Evolutionary conservation across 2,797 vertebrate genomes (phyloP).

Genomic region (Austrolebias charrua): DNA sequence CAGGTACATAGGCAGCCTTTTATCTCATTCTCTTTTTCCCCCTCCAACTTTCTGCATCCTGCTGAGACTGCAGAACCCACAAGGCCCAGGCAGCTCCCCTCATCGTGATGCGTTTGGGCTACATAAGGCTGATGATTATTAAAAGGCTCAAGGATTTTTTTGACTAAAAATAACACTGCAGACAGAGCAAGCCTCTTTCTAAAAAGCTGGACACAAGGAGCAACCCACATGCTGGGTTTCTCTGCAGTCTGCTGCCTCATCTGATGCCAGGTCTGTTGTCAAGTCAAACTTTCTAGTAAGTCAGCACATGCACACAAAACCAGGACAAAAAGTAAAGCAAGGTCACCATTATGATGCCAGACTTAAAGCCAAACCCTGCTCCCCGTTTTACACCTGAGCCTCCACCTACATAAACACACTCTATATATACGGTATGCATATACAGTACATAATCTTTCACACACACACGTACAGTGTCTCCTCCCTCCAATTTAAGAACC

Average conservation of each 20-base stretch:
- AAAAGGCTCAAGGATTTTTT: slow-evolving; percentile 64
- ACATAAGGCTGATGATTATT: slow-evolving; percentile 71
- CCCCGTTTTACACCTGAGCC: slow-evolving; percentile 19
- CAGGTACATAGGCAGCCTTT: slow-evolving; percentile 44
- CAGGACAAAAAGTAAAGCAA: slow-evolving; percentile 27
- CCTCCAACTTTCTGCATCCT: slow-evolving; percentile 53
- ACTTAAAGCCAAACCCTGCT: slow-evolving; percentile 56
- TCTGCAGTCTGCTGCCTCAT: slow-evolving; percentile 52
- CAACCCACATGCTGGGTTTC: slow-evolving; percentile 61
- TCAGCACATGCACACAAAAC: slow-evolving; percentile 36
- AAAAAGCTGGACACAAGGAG: slow-evolving; percentile 56
- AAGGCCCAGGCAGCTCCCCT: slow-evolving; percentile 59
- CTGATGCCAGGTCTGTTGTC: slow-evolving; percentile 52
- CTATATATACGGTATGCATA: too few relatives aligned
- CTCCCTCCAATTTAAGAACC: slow-evolving; percentile 34
- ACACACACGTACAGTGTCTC: slow-evolving; percentile 11
- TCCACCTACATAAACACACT: slow-evolving; percentile 37
- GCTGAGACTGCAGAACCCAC: slow-evolving; percentile 54
- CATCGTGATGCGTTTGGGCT: slow-evolving; percentile 61
- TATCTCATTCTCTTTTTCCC: slow-evolving; percentile 38
- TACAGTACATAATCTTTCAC: slow-evolving; percentile 13
- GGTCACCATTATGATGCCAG: slow-evolving; percentile 34
- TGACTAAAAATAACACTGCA: slow-evolving; percentile 74
- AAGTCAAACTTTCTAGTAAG: slow-evolving; percentile 67
- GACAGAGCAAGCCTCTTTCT: slow-evolving; percentile 62